Conservation (phyloP, 2,888 invertebrate species). For the Meteorus colon region DNA sequence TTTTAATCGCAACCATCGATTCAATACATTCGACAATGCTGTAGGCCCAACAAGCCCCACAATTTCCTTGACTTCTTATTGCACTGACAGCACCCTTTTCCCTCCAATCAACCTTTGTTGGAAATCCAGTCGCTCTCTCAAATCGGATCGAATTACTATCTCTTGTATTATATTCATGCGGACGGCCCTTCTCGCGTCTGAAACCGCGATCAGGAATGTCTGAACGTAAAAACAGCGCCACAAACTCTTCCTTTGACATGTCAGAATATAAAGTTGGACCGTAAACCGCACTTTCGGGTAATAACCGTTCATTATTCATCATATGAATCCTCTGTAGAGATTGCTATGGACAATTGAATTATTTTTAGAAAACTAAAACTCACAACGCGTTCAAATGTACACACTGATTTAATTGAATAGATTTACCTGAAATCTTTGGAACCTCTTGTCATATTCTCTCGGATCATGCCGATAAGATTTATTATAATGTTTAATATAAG, state of each 20-base stretch:
- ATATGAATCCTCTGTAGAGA: conserved; percentile 74
- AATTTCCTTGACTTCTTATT: conserved; percentile 82
- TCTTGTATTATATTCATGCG: conserved; percentile 55
- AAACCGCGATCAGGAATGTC: conserved; percentile 60
- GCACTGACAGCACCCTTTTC: conserved; percentile 79
- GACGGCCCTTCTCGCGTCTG: conserved; percentile 57
- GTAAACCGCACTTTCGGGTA: conserved; percentile 75
- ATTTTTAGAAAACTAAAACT: background rate
- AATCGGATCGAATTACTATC: conserved; percentile 46
- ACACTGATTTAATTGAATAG: conserved; percentile 14
- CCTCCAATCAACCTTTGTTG: conserved; percentile 77
- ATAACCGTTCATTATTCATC: conserved; percentile 72
- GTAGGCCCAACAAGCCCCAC: conserved; percentile 93
- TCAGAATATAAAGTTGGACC: conserved; percentile 79
- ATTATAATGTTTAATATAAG: conserved; percentile 74
- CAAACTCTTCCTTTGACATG: conserved; percentile 77
- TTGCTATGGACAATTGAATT: conserved; percentile 68
- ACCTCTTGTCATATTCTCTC: conserved; percentile 71
- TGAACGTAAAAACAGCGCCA: conserved; percentile 67
- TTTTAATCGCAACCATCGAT: conserved; percentile 83
- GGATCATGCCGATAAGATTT: conserved; percentile 74
- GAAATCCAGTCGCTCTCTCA: conserved; percentile 57
- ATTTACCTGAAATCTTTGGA: conserved; percentile 73
- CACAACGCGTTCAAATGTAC: background rate
- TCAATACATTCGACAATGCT: conserved; percentile 85